Percentiles rank a stretch among this genome's conserved stretches.
Conservation (phyloP, 2,888 invertebrate genomes). For the Ormyrus thymus region DNA sequence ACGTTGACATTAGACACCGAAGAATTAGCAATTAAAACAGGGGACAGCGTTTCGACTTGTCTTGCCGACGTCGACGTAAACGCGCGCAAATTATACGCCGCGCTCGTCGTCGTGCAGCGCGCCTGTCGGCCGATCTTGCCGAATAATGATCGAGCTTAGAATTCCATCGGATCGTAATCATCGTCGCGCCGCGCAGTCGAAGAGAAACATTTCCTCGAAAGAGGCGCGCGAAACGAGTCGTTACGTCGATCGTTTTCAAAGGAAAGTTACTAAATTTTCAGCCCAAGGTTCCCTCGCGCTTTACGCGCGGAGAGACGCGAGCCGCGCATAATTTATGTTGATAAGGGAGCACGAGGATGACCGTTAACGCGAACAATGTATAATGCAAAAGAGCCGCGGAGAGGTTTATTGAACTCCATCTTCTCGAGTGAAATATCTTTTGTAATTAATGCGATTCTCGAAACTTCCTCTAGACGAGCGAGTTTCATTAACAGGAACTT, state of each 20-base stretch:
- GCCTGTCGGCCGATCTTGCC: too few species aligned
- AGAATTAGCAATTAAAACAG: constrained; percentile 13
- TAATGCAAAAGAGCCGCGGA: constrained; percentile 29
- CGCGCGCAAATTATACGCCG: too few species aligned
- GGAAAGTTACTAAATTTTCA: too few species aligned
- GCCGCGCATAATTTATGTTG: constrained; percentile 44
- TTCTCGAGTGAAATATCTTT: constrained; percentile 4
- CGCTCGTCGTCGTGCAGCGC: too few species aligned
- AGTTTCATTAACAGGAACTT: not conserved
- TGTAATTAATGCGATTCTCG: constrained; percentile 12
- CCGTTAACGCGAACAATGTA: constrained; percentile 28
- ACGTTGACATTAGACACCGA: constrained; percentile 15
- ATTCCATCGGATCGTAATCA: too few species aligned
- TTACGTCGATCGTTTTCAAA: too few species aligned
- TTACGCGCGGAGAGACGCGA: not conserved
- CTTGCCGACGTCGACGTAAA: too few species aligned
- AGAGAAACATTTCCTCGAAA: too few species aligned
- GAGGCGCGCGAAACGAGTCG: too few species aligned
- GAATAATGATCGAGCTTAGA: too few species aligned
- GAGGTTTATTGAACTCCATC: constrained; percentile 42
- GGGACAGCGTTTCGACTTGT: not conserved
- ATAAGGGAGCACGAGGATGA: constrained; percentile 34
- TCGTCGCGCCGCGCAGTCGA: too few species aligned
- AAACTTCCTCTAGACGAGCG: not conserved
- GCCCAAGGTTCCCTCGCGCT: too few species aligned